These are phyloP conservation scores for Eclectus roratus DNA, from an alignment of 2,113 vertebrate species.

Conservation along the genomic window DNA sequence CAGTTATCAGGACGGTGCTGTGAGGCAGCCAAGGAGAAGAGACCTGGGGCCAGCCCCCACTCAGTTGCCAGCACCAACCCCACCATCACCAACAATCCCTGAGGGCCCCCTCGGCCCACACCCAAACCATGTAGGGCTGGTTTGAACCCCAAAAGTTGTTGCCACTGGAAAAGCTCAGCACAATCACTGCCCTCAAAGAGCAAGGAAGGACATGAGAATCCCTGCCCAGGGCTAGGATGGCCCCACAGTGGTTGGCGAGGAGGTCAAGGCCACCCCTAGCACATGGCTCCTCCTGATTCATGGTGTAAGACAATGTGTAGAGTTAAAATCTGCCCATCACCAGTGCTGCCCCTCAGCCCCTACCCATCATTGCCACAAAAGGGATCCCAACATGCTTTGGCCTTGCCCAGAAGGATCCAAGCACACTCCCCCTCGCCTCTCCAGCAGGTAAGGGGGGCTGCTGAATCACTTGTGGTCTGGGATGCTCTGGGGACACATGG, in stretches of 20 bases:
- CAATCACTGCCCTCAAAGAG: neutral
- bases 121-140: neutral
- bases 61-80: neutral
- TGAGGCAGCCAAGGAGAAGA: neutral
- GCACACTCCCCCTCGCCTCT: fast-evolving
- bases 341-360: neutral
- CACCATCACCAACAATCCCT: neutral
- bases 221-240: fast-evolving
- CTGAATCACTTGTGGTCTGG: fast-evolving
- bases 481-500: neutral
- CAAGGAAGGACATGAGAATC: neutral
- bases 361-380: neutral
- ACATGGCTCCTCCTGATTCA: neutral
- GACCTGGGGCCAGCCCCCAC: neutral
- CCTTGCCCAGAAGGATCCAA: neutral
- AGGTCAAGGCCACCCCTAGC: neutral
- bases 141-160: neutral
- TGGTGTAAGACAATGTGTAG: neutral
- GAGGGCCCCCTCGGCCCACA: no score
- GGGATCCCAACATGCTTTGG: neutral
- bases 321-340: neutral
- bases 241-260: fast-evolving
- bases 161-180: neutral
- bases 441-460: neutral
- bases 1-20: fast-evolving